These are phyloP conservation scores for Protobothrops flavoviridis DNA, from an alignment of 2,113 vertebrate species.

Conservation along the genomic window DNA sequence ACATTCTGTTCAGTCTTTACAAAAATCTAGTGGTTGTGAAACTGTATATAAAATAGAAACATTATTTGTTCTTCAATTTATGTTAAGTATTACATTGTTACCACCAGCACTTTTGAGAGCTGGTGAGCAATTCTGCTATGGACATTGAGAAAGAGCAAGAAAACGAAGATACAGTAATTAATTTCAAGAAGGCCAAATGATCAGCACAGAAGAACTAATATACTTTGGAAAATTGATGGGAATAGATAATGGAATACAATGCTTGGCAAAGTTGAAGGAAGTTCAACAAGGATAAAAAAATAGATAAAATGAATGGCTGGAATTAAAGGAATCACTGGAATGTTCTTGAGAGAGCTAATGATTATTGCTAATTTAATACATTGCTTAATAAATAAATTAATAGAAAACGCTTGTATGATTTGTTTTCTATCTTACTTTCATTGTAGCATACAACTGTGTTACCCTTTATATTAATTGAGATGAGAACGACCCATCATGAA, in stretches of 20 bases:
- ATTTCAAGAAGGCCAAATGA: background rate
- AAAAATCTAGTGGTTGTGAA: slow-evolving; percentile 25
- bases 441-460: slow-evolving; percentile 95
- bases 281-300: background rate
- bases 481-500: slow-evolving; percentile 92
- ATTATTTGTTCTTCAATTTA: background rate
- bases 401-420: slow-evolving; percentile 55
- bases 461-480: slow-evolving; percentile 98
- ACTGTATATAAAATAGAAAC: background rate
- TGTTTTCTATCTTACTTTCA: slow-evolving; percentile 50
- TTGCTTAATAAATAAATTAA: background rate
- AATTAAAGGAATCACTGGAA: background rate
- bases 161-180: background rate
- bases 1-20: background rate
- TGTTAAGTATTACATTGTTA: background rate
- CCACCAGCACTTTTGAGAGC: background rate
- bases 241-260: background rate
- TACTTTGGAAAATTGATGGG: background rate
- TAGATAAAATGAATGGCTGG: background rate
- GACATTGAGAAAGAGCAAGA: background rate
- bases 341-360: background rate
- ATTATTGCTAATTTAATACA: background rate
- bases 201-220: background rate
- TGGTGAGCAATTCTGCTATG: background rate
- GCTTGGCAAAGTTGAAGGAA: background rate